phyloP scores from a whole-genome alignment of 2,888 invertebrate genomes.

The Tipula helvola region DNA sequence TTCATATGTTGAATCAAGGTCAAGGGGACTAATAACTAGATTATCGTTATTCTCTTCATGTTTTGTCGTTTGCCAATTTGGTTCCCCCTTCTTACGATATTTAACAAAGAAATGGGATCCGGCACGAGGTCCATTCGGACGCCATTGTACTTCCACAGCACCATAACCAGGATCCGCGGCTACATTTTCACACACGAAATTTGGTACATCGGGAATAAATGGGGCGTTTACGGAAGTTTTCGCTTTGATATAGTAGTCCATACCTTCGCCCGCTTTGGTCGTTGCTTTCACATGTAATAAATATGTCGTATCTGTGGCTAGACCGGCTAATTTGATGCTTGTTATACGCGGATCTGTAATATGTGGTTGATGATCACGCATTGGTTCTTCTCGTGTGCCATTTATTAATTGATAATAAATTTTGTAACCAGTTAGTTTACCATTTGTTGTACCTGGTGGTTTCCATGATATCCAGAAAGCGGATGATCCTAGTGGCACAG shows the following conservation, averaged over 20 bases:
- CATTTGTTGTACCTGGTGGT: constrained; percentile 83
- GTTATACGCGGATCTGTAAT: constrained; percentile 65
- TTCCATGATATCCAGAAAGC: constrained; percentile 88
- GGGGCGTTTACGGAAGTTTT: constrained; percentile 49
- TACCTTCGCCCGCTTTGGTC: constrained; percentile 80
- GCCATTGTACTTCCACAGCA: constrained; percentile 67
- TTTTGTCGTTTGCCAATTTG: constrained; percentile 49
- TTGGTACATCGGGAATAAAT: constrained; percentile 47
- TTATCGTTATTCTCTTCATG: constrained; percentile 60
- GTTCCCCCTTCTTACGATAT: constrained; percentile 61
- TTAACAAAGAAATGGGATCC: constrained; percentile 88
- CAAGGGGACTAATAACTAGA: constrained; percentile 60
- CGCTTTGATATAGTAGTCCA: constrained; percentile 70
- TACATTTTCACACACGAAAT: constrained; percentile 52
- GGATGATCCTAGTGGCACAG: constrained; percentile 75
- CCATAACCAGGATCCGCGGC: constrained; percentile 59
- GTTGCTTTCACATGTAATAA: constrained; percentile 73
- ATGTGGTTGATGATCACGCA: constrained; percentile 61
- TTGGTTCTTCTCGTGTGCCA: constrained; percentile 44
- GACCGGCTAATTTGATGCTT: constrained; percentile 68
- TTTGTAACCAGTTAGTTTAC: constrained; percentile 78
- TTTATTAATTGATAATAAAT: constrained; percentile 76
- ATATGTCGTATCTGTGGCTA: constrained; percentile 81
- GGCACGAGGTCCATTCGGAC: constrained; percentile 67
- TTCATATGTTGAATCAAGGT: constrained; percentile 74